Evolutionary conservation across 2,113 vertebrate genomes (phyloP), one percentile per base, ranked within the genome.

Genomic region (Pluvianellus socialis): DNA sequence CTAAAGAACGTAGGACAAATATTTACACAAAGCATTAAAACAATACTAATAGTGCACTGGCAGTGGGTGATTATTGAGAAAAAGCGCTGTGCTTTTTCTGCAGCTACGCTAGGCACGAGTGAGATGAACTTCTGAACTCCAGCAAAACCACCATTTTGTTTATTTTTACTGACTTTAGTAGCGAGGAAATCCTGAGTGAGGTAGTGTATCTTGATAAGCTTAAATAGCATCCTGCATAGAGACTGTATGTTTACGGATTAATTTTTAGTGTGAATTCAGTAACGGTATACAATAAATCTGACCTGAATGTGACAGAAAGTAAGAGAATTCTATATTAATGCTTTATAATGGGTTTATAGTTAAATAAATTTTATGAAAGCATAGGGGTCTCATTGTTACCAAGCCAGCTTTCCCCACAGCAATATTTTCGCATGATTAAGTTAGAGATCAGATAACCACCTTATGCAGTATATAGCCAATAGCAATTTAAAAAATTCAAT

Each of bases 401-500:
- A 95, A 96, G 94, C 49, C 92, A 94, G 73, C 62, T 94, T 97
- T 96, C 93, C 95, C 96, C 92, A 90, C 10, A 97, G 96, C 97
- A 97, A 95, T 96, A 96, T 97, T 98, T 96, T 88, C 94, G 87
- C 91, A 83, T 94, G 96, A 98, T 98, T 97, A 97, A 96, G 91
- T 96, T 96, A 96, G 92, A 96, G 94, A 97, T 97, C 96, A 97
- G 97, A 98, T 98, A 98, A 97, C 75, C 82, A 97, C 96, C 94
- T 96, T 93, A 93, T 66, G 79, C 91, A 63, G 89, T 90, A 95
- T 97, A 96, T 96, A 94, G 88, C 97, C 96, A 95, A 97, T 55
- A 98, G 97, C 96, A 97, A 97, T 97, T 96, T 94, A 94, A 97
- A 94, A 96, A 98, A 98, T 92, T 96, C 94, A 97, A 93, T 97